Base-by-base conservation (phyloP, 1,140 invertebrate species). In the Aradophagus sp. region DNA sequence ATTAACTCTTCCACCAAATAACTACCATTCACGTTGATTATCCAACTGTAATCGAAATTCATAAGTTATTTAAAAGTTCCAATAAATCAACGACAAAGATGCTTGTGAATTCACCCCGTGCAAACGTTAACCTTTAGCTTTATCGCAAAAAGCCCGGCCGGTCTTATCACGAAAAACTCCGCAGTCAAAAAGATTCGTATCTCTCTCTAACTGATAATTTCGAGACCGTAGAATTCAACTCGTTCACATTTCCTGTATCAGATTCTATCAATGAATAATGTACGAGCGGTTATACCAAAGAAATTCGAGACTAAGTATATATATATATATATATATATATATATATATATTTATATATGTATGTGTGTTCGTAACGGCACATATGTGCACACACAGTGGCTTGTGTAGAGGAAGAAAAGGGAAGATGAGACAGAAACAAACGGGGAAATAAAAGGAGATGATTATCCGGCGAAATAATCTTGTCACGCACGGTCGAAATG, bases 251-350 rank as follows among this genome's bases (percentile, higher is more conserved):
- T 47, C 35, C 36, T 42, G 36, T 39, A 58, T 58, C 50, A 56
- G 67, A 62, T 63, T 56, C 44, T 34, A 70, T 56, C 52, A 52
- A 56, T 70, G 67, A 70, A 56, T 70, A 63, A 70, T 68, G 65
- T 44, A 68, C 44, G 32, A 39, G 29, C 19, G 27, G 19, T 44
- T 42, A 27, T 12, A n/a, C 12, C 17, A 14, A 11, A 35, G 10
- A 4, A 39, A 20, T 11, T 5, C 10, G 4, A 39, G 7, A 14
- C n/a, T n/a, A n/a, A n/a, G n/a, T n/a, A n/a, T n/a, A n/a, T n/a
- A n/a, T n/a, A n/a, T n/a, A n/a, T n/a, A n/a, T n/a, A n/a, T n/a
- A n/a, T n/a, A n/a, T n/a, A n/a, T n/a, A n/a, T n/a, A n/a, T n/a
- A n/a, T n/a, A n/a, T n/a, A n/a, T n/a, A n/a, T n/a, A n/a, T n/a